Evolutionary conservation across 2,797 vertebrate genomes (phyloP).

Genomic region (Clarias platycephalus): DNA sequence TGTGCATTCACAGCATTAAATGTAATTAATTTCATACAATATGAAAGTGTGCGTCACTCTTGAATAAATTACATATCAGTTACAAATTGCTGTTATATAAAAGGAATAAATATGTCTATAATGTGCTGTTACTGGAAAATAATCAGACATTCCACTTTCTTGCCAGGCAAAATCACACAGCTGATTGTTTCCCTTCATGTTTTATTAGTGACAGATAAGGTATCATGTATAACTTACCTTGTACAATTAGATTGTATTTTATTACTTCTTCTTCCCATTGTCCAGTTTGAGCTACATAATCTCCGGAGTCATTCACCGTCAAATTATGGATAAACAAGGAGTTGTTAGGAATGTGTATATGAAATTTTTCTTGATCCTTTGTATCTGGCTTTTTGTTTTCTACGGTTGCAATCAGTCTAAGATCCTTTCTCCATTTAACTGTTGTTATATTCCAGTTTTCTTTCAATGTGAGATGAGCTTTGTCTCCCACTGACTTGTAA

Average conservation of each 20-base stretch:
- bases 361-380: rapidly evolving
- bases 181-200: neutral
- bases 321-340: constrained; percentile 56
- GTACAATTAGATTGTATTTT: constrained; percentile 25
- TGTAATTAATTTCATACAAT: neutral
- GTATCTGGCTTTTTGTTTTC: rapidly evolving
- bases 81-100: neutral
- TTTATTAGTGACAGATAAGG: neutral
- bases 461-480: constrained; percentile 46
- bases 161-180: neutral
- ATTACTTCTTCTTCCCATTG: rapidly evolving
- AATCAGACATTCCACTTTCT: neutral
- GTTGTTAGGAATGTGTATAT: rapidly evolving
- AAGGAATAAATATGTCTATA: neutral
- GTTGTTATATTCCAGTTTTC: rapidly evolving
- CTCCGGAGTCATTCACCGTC: constrained; percentile 41
- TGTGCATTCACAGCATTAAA: neutral
- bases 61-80: neutral
- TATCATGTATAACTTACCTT: constrained; percentile 58
- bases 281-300: neutral
- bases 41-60: neutral
- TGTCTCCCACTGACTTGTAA: constrained; percentile 27
- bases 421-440: rapidly evolving
- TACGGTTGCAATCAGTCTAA: rapidly evolving
- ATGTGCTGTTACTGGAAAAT: neutral